Conservation (phyloP, 2,113 vertebrate species). For the Albula glossodonta region DNA sequence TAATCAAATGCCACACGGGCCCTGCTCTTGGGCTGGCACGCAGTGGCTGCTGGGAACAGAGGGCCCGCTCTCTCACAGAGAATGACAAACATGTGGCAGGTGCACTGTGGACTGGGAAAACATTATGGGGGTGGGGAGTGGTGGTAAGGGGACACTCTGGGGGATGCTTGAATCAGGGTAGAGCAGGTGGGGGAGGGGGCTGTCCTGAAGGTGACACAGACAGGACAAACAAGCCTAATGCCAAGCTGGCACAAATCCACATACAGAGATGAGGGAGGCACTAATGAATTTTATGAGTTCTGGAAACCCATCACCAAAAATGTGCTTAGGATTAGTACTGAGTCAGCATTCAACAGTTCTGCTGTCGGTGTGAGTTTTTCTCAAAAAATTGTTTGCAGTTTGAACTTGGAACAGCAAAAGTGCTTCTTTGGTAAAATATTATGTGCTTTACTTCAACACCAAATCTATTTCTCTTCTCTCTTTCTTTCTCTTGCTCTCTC, state of each 20-base stretch:
- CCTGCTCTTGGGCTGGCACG: conserved; percentile 22
- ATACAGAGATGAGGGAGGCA: neutral
- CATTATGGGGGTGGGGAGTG: no score
- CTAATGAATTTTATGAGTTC: neutral
- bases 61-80: conserved; percentile 9
- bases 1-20: conserved; percentile 46
- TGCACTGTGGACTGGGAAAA: conserved; percentile 21
- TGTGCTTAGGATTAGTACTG: neutral
- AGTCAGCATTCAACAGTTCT: neutral
- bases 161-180: neutral
- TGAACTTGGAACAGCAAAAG: neutral
- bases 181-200: neutral
- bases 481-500: no score
- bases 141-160: neutral
- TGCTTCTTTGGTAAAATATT: neutral
- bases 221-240: neutral
- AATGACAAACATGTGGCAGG: conserved; percentile 32
- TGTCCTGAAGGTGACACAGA: conserved; percentile 8
- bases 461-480: neutral
- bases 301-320: neutral
- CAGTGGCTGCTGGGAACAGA: conserved; percentile 34
- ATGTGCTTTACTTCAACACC: neutral
- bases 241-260: neutral
- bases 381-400: neutral
- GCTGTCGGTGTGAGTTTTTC: neutral